Percentiles rank a stretch among this genome's conserved stretches.
Evolutionary conservation across 2,797 vertebrate genomes (phyloP).

Genomic region (Eulemur coronatus): DNA sequence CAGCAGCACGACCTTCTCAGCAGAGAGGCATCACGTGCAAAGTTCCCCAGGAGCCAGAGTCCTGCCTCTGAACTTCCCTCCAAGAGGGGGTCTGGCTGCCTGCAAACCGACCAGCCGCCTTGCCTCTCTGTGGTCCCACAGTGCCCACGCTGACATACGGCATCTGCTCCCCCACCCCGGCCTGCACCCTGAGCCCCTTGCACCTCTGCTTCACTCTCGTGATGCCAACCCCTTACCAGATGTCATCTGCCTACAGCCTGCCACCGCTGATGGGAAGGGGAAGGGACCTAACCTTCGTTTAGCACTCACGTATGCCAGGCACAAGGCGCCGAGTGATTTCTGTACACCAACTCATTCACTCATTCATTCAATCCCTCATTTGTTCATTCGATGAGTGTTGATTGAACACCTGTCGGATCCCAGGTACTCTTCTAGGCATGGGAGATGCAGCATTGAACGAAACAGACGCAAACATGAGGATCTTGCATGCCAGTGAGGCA

Average conservation of each 20-base stretch:
- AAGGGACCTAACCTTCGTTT: neutral
- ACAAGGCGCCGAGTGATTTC: neutral
- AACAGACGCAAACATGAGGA: neutral
- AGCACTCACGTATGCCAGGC: neutral
- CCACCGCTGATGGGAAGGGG: neutral
- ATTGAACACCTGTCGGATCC: neutral
- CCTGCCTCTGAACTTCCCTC: neutral
- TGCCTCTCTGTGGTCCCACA: neutral
- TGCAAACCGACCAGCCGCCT: neutral
- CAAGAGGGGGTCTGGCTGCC: neutral
- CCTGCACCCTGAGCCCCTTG: neutral
- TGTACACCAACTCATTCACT: neutral
- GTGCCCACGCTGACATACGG: fast-evolving
- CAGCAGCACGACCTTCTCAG: neutral
- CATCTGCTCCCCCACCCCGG: neutral
- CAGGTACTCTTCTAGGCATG: neutral
- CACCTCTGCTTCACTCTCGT: neutral
- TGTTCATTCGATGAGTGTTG: neutral
- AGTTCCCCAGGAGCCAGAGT: neutral
- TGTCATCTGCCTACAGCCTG: neutral
- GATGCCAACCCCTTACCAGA: no score
- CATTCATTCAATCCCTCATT: neutral
- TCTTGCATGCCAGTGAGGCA: neutral
- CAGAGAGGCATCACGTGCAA: fast-evolving
- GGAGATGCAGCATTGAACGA: neutral